Evolutionary conservation across 2,888 invertebrate species (phyloP), one percentile per base, ranked within the genome.

Genomic region (Dynastes tityus): DNA sequence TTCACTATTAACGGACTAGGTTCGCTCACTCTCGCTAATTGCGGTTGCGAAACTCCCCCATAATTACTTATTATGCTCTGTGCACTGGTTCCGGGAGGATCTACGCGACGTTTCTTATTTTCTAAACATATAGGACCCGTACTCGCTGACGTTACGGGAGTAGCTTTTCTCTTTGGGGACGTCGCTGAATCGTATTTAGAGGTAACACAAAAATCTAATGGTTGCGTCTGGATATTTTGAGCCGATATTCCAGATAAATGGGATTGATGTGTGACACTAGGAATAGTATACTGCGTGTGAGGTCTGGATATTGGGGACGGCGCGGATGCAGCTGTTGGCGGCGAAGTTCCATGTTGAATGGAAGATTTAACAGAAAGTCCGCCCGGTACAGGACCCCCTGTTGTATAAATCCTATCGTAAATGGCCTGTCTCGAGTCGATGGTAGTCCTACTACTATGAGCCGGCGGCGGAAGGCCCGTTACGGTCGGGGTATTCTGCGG

Each of bases 191-290:
- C 87, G 70, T 86, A 85, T 79, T 87, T 82, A 65, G 91, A 91
- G 74, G 91, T 88, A 45, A 94, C 92, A 53, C 95, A 95, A 77
- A 95, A 91, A 87, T 95, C 95, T 49, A 95, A 90, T 11, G 95
- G 95, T 85, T 95, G 95, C 78, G 94, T 94, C 88, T 95, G 95
- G 85, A 93, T 74, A 74, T 61, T 74, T 61, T 74, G 73, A 74
- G 61, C 92, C 73, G 90, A 89, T 76, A 90, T 87, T 64, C 89
- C 85, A 49, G 87, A 87, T 16, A 83, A 65, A 80, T 81, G 85
- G 51, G 85, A 83, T 49, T 86, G 86, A 64, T 87, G 81, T 61
- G 85, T 85, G 6, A 90, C 90, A 13, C 90, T 89, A 27, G 91
- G 91, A 79, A 89, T 81, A 78, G 84, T 84, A 87, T 82, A 89